These are phyloP conservation scores for Zonitis immaculata DNA, from an alignment of 2,888 invertebrate species.

Conservation along the genomic window DNA sequence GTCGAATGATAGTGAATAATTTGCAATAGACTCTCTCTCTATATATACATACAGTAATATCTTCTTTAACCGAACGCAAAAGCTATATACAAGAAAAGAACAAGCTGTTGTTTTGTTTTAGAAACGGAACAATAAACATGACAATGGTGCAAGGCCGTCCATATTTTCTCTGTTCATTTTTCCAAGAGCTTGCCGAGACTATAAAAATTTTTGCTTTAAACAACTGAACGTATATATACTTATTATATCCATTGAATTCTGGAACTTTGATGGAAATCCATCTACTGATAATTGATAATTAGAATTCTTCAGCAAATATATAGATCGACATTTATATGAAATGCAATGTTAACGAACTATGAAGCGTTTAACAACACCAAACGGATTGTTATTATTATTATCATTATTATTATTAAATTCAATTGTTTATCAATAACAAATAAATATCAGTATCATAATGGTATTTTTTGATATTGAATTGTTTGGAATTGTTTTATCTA, in stretches of 20 bases:
- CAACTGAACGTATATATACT: slow-evolving; percentile 34
- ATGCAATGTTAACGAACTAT: slow-evolving; percentile 27
- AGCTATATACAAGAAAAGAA: slow-evolving; percentile 33
- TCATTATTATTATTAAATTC: too few species aligned
- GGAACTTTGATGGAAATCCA: slow-evolving; percentile 34
- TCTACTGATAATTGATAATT: slow-evolving; percentile 36
- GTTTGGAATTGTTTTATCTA: not conserved
- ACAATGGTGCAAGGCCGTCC: slow-evolving; percentile 41
- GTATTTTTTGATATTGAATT: slow-evolving; percentile 5
- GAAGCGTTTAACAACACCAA: slow-evolving; percentile 22
- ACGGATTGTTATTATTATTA: too few species aligned
- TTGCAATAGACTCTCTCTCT: slow-evolving; percentile 32
- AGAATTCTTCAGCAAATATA: slow-evolving; percentile 33
- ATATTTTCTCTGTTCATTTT: slow-evolving; percentile 37
- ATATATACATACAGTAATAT: too few species aligned
- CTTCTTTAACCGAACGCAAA: slow-evolving; percentile 33
- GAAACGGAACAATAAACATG: slow-evolving; percentile 37
- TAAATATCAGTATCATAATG: slow-evolving; percentile 4
- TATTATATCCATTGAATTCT: slow-evolving; percentile 34
- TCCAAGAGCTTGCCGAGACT: slow-evolving; percentile 26
- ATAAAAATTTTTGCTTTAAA: slow-evolving; percentile 32
- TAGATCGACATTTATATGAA: slow-evolving; percentile 23
- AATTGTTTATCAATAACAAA: slow-evolving; percentile 26
- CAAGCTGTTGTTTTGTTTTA: slow-evolving; percentile 34
- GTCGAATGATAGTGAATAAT: slow-evolving; percentile 33